Percentiles rank a stretch among this genome's conserved stretches.
phyloP scores from a whole-genome alignment of 2,797 vertebrate species.

The Pelobates cultripes region DNA sequence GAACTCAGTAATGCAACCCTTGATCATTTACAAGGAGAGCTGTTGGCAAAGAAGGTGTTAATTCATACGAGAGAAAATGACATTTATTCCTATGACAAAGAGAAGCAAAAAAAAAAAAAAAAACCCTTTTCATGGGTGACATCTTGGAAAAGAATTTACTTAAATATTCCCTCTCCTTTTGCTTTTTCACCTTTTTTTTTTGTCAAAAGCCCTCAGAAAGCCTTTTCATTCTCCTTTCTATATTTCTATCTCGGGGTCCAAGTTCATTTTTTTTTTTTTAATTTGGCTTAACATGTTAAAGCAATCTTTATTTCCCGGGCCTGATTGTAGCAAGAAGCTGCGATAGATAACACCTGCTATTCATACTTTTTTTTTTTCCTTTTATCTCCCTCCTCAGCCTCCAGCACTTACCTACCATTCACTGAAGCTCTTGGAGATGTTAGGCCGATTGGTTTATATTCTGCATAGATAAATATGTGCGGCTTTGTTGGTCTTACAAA shows the following conservation, averaged over 20 bases:
- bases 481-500: conserved; percentile 42
- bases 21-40: background rate
- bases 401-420: conserved; percentile 71
- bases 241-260: conserved; percentile 66
- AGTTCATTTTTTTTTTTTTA: conserved; percentile 61
- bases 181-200: conserved; percentile 64
- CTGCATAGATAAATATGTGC: conserved; percentile 53
- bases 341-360: conserved; percentile 69
- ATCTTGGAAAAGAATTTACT: conserved; percentile 69
- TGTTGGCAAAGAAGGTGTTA: conserved; percentile 44
- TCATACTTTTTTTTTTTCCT: conserved; percentile 68
- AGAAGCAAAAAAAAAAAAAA: conserved; percentile 63
- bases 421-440: conserved; percentile 55
- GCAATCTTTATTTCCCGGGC: conserved; percentile 70
- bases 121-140: conserved; percentile 66
- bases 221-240: conserved; percentile 72
- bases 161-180: conserved; percentile 68
- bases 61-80: conserved; percentile 67
- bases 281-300: conserved; percentile 69
- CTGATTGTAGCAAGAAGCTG: conserved; percentile 75
- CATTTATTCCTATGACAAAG: conserved; percentile 72
- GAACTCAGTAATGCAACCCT: background rate
- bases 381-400: conserved; percentile 69
- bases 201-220: conserved; percentile 65
- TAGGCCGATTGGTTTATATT: conserved; percentile 51